Evolutionary conservation across 2,888 invertebrate genomes (phyloP), one percentile per base, ranked within the genome.

Genomic region (Pseudolycoriella hygida): DNA sequence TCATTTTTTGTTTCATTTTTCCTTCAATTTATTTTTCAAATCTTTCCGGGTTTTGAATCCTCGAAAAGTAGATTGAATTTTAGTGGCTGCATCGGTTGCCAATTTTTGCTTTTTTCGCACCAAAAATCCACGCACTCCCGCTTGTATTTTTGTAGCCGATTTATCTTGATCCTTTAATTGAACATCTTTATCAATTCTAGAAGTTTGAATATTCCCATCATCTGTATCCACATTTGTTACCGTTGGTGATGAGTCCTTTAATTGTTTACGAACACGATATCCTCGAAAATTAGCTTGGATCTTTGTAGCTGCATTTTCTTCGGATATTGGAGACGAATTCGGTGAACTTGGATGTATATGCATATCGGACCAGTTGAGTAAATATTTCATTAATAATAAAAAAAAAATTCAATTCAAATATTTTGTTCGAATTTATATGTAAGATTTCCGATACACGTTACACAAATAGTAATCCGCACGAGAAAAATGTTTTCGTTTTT

Each of bases 261-360:
- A 51, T 46, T 67, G 68, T 48, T 69, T 69, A n/a, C 69, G 60
- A 10, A 68, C 69, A 2, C 68, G 62, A 50, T 70, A 72, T 2
- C 72, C 72, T 20, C 72, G 64, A 53, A 72, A 71, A 44, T 69
- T 69, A 37, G 72, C 71, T 57, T 73, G 72, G 44, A 73, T 72
- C 54, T 69, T 71, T 11, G 67, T 67, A 10, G 71, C 72, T 18
- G 73, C 72, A 51, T 55, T 59, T 49, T 64, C 63, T 53, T 64
- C 64, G 32, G 55, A 57, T 51, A 42, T 52, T 25, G 25, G 25
- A 50, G 52, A 42, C 37, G 61, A 62, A 52, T 62, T 62, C 11
- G 64, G 64, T 41, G 63, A 64, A 49, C 61, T 62, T 37, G 64
- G 64, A 52, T 64, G 62, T 53, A 64, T 64, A 59, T 64, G 62